A percentile compares a stretch with the other conserved stretches of the same genome.
phyloP scores from a whole-genome alignment of 2,797 vertebrate genomes.

The Muscicapa comitata region DNA sequence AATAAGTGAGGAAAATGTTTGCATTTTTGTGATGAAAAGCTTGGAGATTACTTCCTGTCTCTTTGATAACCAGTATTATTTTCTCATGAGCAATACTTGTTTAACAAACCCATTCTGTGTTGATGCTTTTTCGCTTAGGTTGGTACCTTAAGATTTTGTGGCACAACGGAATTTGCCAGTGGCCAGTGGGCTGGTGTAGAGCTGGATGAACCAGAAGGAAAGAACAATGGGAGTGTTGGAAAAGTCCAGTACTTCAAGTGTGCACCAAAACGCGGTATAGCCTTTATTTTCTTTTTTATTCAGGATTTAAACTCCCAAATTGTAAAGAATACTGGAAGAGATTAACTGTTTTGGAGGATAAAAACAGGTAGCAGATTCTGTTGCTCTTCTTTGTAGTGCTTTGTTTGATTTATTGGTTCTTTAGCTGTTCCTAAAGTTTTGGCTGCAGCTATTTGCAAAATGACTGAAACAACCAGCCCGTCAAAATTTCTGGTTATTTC shows the following conservation, averaged over 20 bases:
- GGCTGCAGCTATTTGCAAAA: neutral
- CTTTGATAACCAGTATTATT: accelerated
- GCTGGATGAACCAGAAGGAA: constrained; percentile 91
- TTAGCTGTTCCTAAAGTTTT: neutral
- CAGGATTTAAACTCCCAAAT: neutral
- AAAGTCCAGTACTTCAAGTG: constrained; percentile 95
- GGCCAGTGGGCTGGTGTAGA: constrained; percentile 97
- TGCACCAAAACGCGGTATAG: constrained; percentile 82
- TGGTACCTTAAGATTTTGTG: constrained; percentile 90
- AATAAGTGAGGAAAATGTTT: neutral
- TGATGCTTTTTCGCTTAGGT: constrained; percentile 73
- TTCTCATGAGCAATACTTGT: neutral
- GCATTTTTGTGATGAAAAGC: neutral
- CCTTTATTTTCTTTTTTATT: neutral
- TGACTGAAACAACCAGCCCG: neutral
- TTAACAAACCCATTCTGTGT: neutral
- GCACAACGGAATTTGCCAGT: constrained; percentile 90
- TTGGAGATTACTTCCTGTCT: neutral
- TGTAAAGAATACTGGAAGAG: neutral
- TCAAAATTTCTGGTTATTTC: neutral
- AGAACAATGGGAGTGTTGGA: constrained; percentile 92
- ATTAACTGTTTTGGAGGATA: accelerated
- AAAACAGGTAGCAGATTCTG: neutral
- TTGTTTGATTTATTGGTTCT: neutral
- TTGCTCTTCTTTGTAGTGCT: neutral